phyloP scores from a whole-genome alignment of 2,888 invertebrate genomes.

The Thyatira batis region DNA sequence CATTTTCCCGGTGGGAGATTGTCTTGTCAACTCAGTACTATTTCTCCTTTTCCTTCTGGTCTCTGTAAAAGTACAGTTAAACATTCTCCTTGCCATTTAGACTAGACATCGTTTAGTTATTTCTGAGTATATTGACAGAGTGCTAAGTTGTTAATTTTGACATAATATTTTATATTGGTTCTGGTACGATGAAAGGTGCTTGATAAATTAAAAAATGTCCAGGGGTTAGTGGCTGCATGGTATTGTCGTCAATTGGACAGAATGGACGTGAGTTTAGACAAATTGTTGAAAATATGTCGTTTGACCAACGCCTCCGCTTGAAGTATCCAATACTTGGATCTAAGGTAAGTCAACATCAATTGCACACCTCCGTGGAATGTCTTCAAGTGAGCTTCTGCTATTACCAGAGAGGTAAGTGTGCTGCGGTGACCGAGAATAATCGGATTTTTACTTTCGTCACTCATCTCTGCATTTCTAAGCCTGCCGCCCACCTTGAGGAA shows the following conservation, averaged over 20 bases:
- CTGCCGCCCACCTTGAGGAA: conserved; percentile 30
- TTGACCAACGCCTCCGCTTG: conserved; percentile 20
- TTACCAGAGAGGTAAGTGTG: conserved; percentile 19
- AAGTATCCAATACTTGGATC: conserved; percentile 29
- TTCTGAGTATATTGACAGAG: too few relatives aligned
- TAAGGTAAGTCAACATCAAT: conserved; percentile 24
- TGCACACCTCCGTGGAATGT: conserved; percentile 30
- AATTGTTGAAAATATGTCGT: conserved; percentile 12
- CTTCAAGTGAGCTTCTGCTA: conserved; percentile 21
- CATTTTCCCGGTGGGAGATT: too few relatives aligned
- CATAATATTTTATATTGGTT: too few relatives aligned
- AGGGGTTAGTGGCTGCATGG: conserved; percentile 22
- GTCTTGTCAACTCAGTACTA: conserved; percentile 27
- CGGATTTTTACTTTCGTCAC: conserved; percentile 19
- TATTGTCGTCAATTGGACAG: conserved; percentile 8
- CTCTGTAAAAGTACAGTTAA: conserved; percentile 26
- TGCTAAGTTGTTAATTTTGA: too few relatives aligned
- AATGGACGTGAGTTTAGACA: too few relatives aligned
- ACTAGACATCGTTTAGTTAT: too few relatives aligned
- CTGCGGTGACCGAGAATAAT: conserved; percentile 24
- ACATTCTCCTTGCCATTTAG: too few relatives aligned
- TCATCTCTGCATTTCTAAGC: conserved; percentile 15
- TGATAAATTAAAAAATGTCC: conserved; percentile 32
- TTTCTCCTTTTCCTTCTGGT: conserved; percentile 26
- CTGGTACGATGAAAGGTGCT: conserved; percentile 13